Percentiles rank a stretch among this genome's conserved stretches.
Evolutionary conservation across 2,797 vertebrate species (phyloP).

Genomic region (Denticeps clupeoides): DNA sequence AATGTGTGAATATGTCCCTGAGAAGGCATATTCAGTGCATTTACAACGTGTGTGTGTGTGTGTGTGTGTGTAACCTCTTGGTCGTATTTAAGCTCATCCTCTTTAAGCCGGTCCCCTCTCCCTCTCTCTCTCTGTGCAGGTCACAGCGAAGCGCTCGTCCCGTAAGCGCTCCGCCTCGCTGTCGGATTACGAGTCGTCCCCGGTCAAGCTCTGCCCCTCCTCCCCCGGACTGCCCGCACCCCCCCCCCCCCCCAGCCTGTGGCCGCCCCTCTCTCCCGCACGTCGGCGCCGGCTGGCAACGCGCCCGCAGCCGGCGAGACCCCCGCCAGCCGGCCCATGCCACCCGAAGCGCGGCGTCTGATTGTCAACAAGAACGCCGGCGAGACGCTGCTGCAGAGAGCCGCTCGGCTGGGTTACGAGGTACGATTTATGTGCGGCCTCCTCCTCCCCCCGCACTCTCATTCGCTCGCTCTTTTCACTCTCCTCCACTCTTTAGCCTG

Average conservation of each 20-base stretch:
- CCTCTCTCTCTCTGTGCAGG: constrained; percentile 35
- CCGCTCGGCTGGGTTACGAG: constrained; percentile 89
- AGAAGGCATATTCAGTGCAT: too few relatives aligned
- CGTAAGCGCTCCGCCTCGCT: constrained; percentile 69
- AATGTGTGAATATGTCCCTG: too few relatives aligned
- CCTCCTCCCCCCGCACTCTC: constrained; percentile 6
- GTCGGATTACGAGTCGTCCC: constrained; percentile 63
- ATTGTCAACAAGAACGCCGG: constrained; percentile 98
- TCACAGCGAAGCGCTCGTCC: constrained; percentile 56
- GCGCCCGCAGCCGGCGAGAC: constrained; percentile 55
- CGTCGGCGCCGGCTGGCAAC: constrained; percentile 37
- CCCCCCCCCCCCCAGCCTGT: constrained; percentile 45
- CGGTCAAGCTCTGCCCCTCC: constrained; percentile 60
- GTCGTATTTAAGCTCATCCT: not conserved
- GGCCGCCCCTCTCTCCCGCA: constrained; percentile 48
- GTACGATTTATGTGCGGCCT: constrained; percentile 44
- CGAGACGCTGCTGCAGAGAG: constrained; percentile 90
- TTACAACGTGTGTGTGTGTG: too few relatives aligned
- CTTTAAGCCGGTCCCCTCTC: constrained; percentile 16
- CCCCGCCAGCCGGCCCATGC: constrained; percentile 79
- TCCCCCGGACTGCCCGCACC: constrained; percentile 55
- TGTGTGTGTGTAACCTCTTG: too few relatives aligned
- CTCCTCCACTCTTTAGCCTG: constrained; percentile 13
- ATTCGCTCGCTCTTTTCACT: constrained; percentile 16
- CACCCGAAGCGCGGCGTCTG: constrained; percentile 84